A percentile compares a stretch with the other conserved stretches of the same genome.
phyloP scores from a whole-genome alignment of 2,888 invertebrate genomes.

The Itoplectis maculator region DNA sequence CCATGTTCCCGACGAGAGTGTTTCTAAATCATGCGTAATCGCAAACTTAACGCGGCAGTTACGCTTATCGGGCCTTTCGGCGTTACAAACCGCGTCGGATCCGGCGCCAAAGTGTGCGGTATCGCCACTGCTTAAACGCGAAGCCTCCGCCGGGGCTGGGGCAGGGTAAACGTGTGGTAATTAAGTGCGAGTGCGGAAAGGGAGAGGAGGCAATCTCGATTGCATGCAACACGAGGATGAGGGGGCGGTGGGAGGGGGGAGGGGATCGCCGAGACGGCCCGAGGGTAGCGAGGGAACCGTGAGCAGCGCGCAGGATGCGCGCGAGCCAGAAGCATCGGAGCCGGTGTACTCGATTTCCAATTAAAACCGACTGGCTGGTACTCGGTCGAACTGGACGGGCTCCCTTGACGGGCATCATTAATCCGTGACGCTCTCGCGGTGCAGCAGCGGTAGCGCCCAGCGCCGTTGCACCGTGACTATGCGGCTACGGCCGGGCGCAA shows the following conservation, averaged over 20 bases:
- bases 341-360: constrained; percentile 65
- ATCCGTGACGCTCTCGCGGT: constrained; percentile 64
- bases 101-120: background rate
- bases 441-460: too few species aligned
- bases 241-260: too few species aligned
- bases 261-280: constrained; percentile 49
- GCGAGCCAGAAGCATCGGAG: constrained; percentile 37
- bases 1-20: too few species aligned
- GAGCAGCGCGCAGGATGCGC: too few species aligned
- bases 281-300: constrained; percentile 55
- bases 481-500: constrained; percentile 2
- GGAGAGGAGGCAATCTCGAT: constrained; percentile 48
- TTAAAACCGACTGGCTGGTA: constrained; percentile 66
- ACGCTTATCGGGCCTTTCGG: constrained; percentile 3
- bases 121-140: constrained; percentile 49
- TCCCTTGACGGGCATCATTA: constrained; percentile 72
- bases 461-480: background rate
- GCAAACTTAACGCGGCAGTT: background rate
- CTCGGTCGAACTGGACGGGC: constrained; percentile 60
- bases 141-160: constrained; percentile 35
- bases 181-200: constrained; percentile 53
- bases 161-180: constrained; percentile 63
- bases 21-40: constrained; percentile 2
- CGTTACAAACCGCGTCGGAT: constrained; percentile 19
- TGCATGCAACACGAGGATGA: constrained; percentile 60